These are phyloP conservation scores for Cetoscarus ocellatus DNA, from an alignment of 2,797 vertebrate genomes.

Conservation along the genomic window DNA sequence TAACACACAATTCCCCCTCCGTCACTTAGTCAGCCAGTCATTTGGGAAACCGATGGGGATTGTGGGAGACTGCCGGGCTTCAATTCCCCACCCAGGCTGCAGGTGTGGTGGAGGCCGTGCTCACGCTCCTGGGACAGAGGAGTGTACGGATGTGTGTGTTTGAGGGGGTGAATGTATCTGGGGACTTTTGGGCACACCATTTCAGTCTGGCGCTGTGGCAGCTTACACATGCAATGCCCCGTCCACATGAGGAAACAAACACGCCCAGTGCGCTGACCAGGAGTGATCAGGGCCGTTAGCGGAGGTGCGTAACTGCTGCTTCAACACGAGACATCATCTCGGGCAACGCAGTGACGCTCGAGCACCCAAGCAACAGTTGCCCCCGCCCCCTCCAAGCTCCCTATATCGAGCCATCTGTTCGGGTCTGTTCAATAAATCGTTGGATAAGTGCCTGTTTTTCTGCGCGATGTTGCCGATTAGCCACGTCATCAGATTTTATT, in stretches of 20 bases:
- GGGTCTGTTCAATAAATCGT: conserved; percentile 71
- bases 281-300: conserved; percentile 62
- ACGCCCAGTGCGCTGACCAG: conserved; percentile 53
- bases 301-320: conserved; percentile 73
- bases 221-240: conserved; percentile 54
- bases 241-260: conserved; percentile 43
- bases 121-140: conserved; percentile 76
- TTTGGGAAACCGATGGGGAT: conserved; percentile 71
- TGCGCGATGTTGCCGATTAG: conserved; percentile 49
- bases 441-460: conserved; percentile 67
- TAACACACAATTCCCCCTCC: conserved; percentile 64
- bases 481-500: conserved; percentile 45
- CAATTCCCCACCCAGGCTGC: conserved; percentile 84
- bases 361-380: conserved; percentile 83
- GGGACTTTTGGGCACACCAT: conserved; percentile 66
- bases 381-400: conserved; percentile 61
- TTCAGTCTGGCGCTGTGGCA: conserved; percentile 52
- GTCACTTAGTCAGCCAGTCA: conserved; percentile 60
- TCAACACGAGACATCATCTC: conserved; percentile 78
- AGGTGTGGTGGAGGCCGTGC: conserved; percentile 82
- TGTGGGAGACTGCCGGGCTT: conserved; percentile 67
- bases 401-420: conserved; percentile 80
- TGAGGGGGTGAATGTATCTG: conserved; percentile 68
- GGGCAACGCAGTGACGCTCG: conserved; percentile 73
- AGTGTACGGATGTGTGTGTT: conserved; percentile 43